phyloP scores from a whole-genome alignment of 2,888 invertebrate species.

The Fissipunctia ypsillon region DNA sequence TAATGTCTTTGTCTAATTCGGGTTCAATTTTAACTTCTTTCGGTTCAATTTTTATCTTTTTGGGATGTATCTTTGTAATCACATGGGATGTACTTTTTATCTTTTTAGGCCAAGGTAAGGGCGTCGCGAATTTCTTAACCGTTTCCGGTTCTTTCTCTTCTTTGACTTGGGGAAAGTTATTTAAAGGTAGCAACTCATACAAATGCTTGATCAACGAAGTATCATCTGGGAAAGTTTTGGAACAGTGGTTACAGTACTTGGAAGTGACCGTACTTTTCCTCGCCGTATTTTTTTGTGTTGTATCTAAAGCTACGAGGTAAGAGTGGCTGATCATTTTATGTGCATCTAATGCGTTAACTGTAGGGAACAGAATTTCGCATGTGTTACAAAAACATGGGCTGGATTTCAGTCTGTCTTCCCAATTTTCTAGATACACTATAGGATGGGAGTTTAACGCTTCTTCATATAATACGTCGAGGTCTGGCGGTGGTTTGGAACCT shows the following conservation, averaged over 20 bases:
- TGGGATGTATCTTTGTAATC: constrained; percentile 1
- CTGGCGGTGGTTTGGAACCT: constrained; percentile 53
- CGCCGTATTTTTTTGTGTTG: constrained; percentile 49
- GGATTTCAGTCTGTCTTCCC: constrained; percentile 62
- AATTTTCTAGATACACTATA: constrained; percentile 72
- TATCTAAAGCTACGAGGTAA: constrained; percentile 69
- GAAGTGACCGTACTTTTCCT: constrained; percentile 57
- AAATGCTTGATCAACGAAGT: constrained; percentile 74
- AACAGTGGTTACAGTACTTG: constrained; percentile 75
- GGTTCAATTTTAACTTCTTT: neutral
- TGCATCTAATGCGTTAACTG: constrained; percentile 74
- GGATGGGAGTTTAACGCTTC: constrained; percentile 56
- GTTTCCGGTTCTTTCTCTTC: neutral
- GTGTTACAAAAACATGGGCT: constrained; percentile 72
- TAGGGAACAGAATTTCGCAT: constrained; percentile 76
- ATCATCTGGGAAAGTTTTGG: constrained; percentile 70
- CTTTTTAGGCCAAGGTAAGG: constrained; percentile 4
- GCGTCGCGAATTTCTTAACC: neutral
- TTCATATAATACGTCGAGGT: constrained; percentile 42
- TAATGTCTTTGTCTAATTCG: neutral
- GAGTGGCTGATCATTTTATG: constrained; percentile 79
- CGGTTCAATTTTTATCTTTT: neutral
- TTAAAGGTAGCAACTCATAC: constrained; percentile 71
- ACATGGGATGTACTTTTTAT: constrained; percentile 14
- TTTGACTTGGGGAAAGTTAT: constrained; percentile 40